A percentile compares a stretch with the other conserved stretches of the same genome.
Conservation (phyloP, 1,140 invertebrate genomes). For the Zaprionus camerounensis region DNA sequence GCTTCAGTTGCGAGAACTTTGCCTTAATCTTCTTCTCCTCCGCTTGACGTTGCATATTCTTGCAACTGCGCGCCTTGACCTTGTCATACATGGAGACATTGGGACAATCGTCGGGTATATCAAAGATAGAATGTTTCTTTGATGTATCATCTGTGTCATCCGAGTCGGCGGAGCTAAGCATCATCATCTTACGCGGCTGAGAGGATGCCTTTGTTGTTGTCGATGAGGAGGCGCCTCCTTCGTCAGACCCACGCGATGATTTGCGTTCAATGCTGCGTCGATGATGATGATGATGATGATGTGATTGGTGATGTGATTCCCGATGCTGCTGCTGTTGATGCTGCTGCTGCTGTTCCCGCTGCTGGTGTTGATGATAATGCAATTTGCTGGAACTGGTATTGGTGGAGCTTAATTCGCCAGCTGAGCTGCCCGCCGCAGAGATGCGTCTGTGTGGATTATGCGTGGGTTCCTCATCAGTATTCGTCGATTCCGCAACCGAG, state of each 20-base stretch:
- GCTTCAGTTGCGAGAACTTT: constrained; percentile 94
- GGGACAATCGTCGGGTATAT: constrained; percentile 94
- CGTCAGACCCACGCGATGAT: constrained; percentile 62
- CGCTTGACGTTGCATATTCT: constrained; percentile 95
- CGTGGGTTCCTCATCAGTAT: constrained; percentile 70
- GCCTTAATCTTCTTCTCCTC: constrained; percentile 95
- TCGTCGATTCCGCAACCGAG: constrained; percentile 72
- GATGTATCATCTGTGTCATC: constrained; percentile 90
- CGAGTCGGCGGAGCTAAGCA: constrained; percentile 84
- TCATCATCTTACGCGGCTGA: constrained; percentile 58
- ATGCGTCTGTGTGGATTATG: constrained; percentile 65
- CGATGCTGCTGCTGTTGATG: constrained; percentile 18
- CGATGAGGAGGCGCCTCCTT: constrained; percentile 30
- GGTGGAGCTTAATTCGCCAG: constrained; percentile 60
- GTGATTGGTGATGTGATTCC: constrained; percentile 7
- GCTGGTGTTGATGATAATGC: constrained; percentile 45
- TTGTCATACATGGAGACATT: constrained; percentile 99
- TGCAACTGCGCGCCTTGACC: constrained; percentile 97
- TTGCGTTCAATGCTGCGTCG: constrained; percentile 69
- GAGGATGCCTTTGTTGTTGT: constrained; percentile 13
- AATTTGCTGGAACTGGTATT: constrained; percentile 50
- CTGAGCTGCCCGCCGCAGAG: constrained; percentile 60
- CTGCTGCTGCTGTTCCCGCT: constrained; percentile 16
- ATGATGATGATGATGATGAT: constrained; percentile 58
- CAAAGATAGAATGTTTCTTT: constrained; percentile 96